These are phyloP conservation scores for Trichonephila inaurata DNA, from an alignment of 1,140 invertebrate species.

Conservation along the genomic window DNA sequence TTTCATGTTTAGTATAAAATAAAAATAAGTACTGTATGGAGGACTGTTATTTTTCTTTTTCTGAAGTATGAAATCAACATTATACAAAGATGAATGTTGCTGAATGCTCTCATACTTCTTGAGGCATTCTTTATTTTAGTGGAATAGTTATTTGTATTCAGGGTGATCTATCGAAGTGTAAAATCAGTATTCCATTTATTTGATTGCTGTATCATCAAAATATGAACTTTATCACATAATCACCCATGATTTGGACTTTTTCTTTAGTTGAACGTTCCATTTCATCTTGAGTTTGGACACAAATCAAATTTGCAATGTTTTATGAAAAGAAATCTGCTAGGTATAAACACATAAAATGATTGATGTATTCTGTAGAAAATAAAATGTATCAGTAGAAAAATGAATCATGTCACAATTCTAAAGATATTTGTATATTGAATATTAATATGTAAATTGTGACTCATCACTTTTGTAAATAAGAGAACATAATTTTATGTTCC, in stretches of 20 bases:
- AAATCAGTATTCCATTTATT: background rate
- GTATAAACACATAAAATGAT: background rate
- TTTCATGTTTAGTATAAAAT: background rate
- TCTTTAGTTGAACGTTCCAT: background rate
- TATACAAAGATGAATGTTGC: background rate
- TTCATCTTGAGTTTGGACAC: background rate
- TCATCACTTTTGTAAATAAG: slow-evolving; percentile 18
- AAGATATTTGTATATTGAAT: background rate
- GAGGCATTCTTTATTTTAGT: background rate
- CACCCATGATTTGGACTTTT: background rate
- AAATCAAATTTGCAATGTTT: background rate
- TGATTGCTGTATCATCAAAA: background rate
- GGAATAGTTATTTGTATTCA: background rate
- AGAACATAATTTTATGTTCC: slow-evolving; percentile 7
- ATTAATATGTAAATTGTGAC: slow-evolving; percentile 16
- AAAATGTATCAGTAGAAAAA: background rate
- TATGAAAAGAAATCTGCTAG: background rate
- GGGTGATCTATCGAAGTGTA: background rate
- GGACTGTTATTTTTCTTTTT: background rate
- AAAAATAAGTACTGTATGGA: background rate
- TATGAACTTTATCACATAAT: background rate
- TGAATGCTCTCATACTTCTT: background rate
- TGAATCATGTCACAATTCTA: background rate
- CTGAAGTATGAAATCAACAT: background rate
- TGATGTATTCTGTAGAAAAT: background rate